Percentiles rank a stretch among this genome's conserved stretches.
phyloP scores from a whole-genome alignment of 2,888 invertebrate genomes.

The Pasiphila rectangulata region DNA sequence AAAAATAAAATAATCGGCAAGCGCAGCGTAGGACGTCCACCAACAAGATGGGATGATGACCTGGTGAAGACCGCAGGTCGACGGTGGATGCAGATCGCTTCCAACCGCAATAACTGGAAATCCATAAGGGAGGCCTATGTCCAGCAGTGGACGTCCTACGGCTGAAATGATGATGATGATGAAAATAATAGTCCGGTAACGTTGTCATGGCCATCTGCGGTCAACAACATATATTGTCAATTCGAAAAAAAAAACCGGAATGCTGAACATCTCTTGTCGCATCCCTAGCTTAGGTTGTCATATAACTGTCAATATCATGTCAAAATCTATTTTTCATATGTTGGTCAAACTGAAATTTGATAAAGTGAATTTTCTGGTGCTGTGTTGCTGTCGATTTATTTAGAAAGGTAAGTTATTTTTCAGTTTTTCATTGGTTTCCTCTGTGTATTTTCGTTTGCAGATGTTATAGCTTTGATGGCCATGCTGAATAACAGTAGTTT shows the following conservation, averaged over 20 bases:
- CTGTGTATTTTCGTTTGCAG: conserved; percentile 20
- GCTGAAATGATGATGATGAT: too few species aligned
- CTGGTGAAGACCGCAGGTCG: too few species aligned
- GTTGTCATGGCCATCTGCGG: too few species aligned
- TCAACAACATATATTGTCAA: too few species aligned
- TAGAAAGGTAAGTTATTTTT: conserved; percentile 71
- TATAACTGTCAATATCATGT: neutral
- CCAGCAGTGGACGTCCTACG: too few species aligned
- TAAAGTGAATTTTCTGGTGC: conserved; percentile 66
- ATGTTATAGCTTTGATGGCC: conserved; percentile 2
- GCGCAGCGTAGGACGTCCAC: too few species aligned
- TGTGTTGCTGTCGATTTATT: conserved; percentile 71
- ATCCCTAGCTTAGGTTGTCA: neutral
- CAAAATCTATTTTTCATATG: conserved; percentile 22
- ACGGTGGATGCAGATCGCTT: too few species aligned
- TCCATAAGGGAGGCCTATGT: too few species aligned
- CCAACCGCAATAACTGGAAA: too few species aligned
- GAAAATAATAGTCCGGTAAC: too few species aligned
- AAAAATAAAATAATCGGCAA: too few species aligned
- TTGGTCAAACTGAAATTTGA: conserved; percentile 41
- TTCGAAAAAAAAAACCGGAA: neutral
- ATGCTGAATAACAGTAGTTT: conserved; percentile 9
- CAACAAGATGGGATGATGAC: too few species aligned
- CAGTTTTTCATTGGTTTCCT: conserved; percentile 35
- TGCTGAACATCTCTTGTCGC: neutral